These are phyloP conservation scores for Scaptodrosophila latifasciaeformis DNA, from an alignment of 2,888 invertebrate species.

Conservation along the genomic window DNA sequence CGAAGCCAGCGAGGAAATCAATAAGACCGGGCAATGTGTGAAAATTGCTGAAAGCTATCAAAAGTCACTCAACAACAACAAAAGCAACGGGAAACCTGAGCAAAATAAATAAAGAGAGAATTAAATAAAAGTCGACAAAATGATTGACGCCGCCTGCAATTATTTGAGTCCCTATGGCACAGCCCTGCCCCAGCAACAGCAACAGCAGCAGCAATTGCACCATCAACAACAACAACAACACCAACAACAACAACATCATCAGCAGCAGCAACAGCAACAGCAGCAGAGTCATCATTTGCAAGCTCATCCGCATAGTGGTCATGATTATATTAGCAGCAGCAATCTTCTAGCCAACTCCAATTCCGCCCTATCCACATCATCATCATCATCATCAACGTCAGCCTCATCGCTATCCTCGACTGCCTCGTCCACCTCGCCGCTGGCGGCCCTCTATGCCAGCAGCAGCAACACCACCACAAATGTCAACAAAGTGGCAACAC, in stretches of 20 bases:
- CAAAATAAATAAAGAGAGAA: slow-evolving; percentile 12
- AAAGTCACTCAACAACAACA: slow-evolving; percentile 2
- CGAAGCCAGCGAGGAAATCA: slow-evolving; percentile 43
- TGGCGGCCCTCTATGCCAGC: slow-evolving; percentile 34
- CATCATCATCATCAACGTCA: slow-evolving; percentile 23
- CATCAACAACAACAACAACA: slow-evolving; percentile 30
- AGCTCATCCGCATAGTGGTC: slow-evolving; percentile 17
- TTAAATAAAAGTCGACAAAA: slow-evolving; percentile 35
- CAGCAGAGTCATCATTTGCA: slow-evolving; percentile 6
- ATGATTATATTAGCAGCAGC: slow-evolving; percentile 53
- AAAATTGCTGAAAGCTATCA: slow-evolving; percentile 37
- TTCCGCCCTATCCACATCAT: slow-evolving; percentile 20
- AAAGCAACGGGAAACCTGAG: slow-evolving; percentile 3
- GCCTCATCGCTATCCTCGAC: slow-evolving; percentile 18
- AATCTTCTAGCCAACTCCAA: slow-evolving; percentile 38
- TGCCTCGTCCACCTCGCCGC: slow-evolving; percentile 26
- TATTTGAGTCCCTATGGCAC: slow-evolving; percentile 69
- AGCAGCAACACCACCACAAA: slow-evolving; percentile 27
- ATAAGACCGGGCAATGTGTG: slow-evolving; percentile 51
- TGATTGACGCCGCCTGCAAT: slow-evolving; percentile 73
- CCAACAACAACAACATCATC: slow-evolving; percentile 24
- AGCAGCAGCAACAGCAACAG: slow-evolving; percentile 31
- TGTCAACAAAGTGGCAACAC: slow-evolving; percentile 9
- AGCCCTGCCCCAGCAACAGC: slow-evolving; percentile 39
- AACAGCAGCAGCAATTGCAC: slow-evolving; percentile 25